Base-by-base conservation (phyloP, 2,113 vertebrate genomes). In the Anoplopoma fimbria region DNA sequence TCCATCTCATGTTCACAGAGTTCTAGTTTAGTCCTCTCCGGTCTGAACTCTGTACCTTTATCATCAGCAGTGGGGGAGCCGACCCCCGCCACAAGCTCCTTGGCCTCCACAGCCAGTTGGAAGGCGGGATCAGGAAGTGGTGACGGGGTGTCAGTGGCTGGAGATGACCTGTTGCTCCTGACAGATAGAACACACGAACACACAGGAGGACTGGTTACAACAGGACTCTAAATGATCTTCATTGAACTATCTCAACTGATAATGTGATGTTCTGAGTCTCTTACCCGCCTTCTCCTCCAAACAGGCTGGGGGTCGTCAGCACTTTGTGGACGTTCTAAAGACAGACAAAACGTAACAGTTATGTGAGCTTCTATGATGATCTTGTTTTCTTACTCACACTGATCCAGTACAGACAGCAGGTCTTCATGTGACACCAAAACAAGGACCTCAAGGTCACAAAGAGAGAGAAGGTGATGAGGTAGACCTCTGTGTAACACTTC, bases 281-380 rank as follows among this genome's bases (percentile, higher is more conserved):
- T 93, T 92, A 97, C 97, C 96, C 91, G 51, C 90, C 94, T 34
- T 96, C 95, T 42, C 85, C 90, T 49, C 89, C 89, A 38, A 94
- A 89, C 47, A 94, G 89, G 51, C 87, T 92, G 33, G 93, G 90
- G 7, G 91, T 86, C 14, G 95, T 96, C 87, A 98, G 93, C 83
- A 97, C 94, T 87, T 95, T 96, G 90, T 97, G 97, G 84, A 97
- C 96, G 0, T 97, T 97, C 97, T 98, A 92, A 79, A 71, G 69
- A 82, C 23, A 83, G 9, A 81, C 0, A 69, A 0, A 45, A 73
- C 4, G 7, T 1, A 9, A 31, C 9, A 47, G 17, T 64, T 25
- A 15, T 7, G 10, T 14, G 2, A 29, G 4, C 8, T 17, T 63
- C 15, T 73, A 0, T 23, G 8, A 49, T 27, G 17, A 40, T 25